phyloP scores from a whole-genome alignment of 2,888 invertebrate species.

The Tetragonula carbonaria region DNA sequence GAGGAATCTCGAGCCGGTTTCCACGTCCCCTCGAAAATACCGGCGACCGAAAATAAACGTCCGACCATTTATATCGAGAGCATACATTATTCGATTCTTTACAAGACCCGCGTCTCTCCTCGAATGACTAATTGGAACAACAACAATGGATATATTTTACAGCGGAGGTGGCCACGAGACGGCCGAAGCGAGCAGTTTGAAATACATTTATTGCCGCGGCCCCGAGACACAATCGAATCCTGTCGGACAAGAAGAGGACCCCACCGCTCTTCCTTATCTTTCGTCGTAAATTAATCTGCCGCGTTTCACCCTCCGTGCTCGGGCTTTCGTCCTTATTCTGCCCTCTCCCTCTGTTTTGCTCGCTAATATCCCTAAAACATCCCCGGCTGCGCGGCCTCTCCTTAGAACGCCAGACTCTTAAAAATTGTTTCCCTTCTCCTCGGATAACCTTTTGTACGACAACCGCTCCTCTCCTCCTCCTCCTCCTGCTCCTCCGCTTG shows the following conservation, averaged over 20 bases:
- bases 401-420: slow-evolving; percentile 50
- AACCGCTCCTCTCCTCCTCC: background rate
- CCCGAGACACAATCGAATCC: slow-evolving; percentile 81
- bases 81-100: slow-evolving; percentile 79
- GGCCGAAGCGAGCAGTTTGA: slow-evolving; percentile 67
- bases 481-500: too few species aligned
- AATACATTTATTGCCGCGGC: slow-evolving; percentile 79
- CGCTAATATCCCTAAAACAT: slow-evolving; percentile 79
- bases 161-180: slow-evolving; percentile 65
- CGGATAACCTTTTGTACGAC: slow-evolving; percentile 27
- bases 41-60: slow-evolving; percentile 78
- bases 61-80: slow-evolving; percentile 74
- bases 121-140: slow-evolving; percentile 83
- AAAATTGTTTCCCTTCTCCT: slow-evolving; percentile 50
- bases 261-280: slow-evolving; percentile 81
- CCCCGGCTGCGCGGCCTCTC: slow-evolving; percentile 47
- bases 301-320: slow-evolving; percentile 65
- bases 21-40: slow-evolving; percentile 29
- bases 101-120: slow-evolving; percentile 75
- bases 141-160: slow-evolving; percentile 82
- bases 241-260: slow-evolving; percentile 73
- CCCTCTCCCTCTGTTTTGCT: slow-evolving; percentile 64
- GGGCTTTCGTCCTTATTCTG: slow-evolving; percentile 63
- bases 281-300: slow-evolving; percentile 82
- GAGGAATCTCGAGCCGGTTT: slow-evolving; percentile 27